Evolutionary conservation across 2,888 invertebrate species (phyloP), one percentile per base, ranked within the genome.

Genomic region (Spilosoma lubricipeda): DNA sequence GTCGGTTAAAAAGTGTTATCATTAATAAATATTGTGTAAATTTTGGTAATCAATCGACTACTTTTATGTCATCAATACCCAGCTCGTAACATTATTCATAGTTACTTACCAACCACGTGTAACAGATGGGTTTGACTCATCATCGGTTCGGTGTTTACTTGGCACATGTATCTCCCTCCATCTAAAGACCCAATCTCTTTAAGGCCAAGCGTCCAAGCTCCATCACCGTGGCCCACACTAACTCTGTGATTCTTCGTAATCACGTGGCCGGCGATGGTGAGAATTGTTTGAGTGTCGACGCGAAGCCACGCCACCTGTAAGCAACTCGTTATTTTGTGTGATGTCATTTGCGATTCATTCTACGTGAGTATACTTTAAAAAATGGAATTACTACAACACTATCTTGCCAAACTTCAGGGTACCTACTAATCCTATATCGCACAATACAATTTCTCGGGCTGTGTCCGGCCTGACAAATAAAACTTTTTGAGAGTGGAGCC

Each of bases 221-320:
- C 97, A 90, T 98, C 98, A 73, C 97, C 97, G 92, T 97, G 97
- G 78, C 97, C 97, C 84, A 98, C 97, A 85, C 97, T 97, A 90
- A 98, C 97, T 83, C 98, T 97, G 93, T 98, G 98, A 95, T 98
- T 98, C 95, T 98, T 98, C 76, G 98, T 98, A 92, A 98, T 98
- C 90, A 98, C 98, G 95, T 98, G 98, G 86, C 97, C 97, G 80
- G 98, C 98, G 87, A 98, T 98, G 66, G 98, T 98, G 85, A 98
- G 96, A 86, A 98, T 98, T 15, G 98, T 98, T 92, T 98, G 98
- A 59, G 98, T 98, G 95, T 98, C 98, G 73, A 98, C 98, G 80
- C 98, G 97, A 75, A 98, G 96, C 98, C 98, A 98, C 88, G 98
- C 98, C 88, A 98, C 98, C 98, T 98, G 94, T 0, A 23, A 39